A percentile compares a stretch with the other conserved stretches of the same genome.
These are phyloP conservation scores for Podargus strigoides DNA, from an alignment of 2,797 vertebrate species.

Conservation along the genomic window DNA sequence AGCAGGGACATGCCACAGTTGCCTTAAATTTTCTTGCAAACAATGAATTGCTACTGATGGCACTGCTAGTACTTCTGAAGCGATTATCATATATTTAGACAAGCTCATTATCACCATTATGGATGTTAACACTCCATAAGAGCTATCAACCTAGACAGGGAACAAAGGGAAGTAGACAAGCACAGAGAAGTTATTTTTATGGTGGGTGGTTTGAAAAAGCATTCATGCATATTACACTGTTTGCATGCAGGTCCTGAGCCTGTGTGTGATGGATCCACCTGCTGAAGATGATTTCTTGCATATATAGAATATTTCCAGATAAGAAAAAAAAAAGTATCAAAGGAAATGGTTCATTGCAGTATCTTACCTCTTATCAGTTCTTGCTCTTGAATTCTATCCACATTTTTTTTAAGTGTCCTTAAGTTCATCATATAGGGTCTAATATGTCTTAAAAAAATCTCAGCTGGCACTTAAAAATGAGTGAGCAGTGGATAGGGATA, in stretches of 20 bases:
- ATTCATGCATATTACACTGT: neutral
- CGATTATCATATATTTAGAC: constrained; percentile 37
- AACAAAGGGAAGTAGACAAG: constrained; percentile 29
- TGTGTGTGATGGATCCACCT: neutral
- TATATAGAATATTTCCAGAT: neutral
- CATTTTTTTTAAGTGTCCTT: neutral
- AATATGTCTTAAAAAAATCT: neutral
- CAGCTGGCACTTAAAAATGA: neutral
- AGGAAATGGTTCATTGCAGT: neutral
- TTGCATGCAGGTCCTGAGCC: neutral
- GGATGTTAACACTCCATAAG: constrained; percentile 1
- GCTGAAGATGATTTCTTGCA: neutral
- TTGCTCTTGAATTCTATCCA: neutral
- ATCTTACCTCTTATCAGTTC: neutral
- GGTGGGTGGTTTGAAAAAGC: neutral
- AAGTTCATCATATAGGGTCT: neutral
- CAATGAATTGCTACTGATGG: neutral
- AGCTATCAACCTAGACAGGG: constrained; percentile 4
- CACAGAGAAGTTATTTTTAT: neutral
- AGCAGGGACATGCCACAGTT: neutral
- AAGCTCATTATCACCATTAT: constrained; percentile 36
- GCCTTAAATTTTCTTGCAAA: constrained; percentile 33
- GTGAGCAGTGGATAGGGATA: neutral
- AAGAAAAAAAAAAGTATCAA: neutral
- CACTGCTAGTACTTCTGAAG: neutral